These are phyloP conservation scores for Temnothorax nylanderi DNA, from an alignment of 1,140 invertebrate genomes.

Conservation along the genomic window DNA sequence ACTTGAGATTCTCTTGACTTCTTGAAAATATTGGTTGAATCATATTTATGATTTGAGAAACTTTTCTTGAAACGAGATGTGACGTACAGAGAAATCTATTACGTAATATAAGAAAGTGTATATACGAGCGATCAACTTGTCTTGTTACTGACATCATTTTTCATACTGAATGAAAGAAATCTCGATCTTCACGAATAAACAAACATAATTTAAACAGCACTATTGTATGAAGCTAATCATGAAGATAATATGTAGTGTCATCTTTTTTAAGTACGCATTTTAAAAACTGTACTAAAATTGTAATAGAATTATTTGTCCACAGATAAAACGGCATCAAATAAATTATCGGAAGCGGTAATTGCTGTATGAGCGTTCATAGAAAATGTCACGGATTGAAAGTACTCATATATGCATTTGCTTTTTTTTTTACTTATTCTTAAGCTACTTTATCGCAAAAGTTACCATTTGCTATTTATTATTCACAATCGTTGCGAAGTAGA, in stretches of 20 bases:
- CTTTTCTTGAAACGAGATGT: slow-evolving; percentile 2
- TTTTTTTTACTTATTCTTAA: background rate
- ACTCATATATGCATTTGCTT: background rate
- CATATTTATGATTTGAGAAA: slow-evolving; percentile 16
- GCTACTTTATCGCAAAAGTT: background rate
- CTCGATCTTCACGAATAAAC: background rate
- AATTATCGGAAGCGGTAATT: background rate
- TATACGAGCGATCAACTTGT: slow-evolving; percentile 23
- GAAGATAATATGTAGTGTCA: background rate
- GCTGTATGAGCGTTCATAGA: background rate
- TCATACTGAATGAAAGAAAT: background rate
- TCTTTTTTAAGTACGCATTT: background rate
- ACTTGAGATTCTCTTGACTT: background rate
- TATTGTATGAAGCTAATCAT: background rate
- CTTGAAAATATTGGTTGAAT: slow-evolving; percentile 15
- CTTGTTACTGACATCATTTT: background rate
- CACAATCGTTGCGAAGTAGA: slow-evolving; percentile 6
- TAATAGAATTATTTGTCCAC: background rate
- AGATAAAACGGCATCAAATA: background rate
- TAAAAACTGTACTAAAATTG: background rate
- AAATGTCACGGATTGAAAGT: slow-evolving; percentile 4
- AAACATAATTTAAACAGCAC: background rate
- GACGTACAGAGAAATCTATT: slow-evolving; percentile 14
- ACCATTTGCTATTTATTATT: slow-evolving; percentile 3
- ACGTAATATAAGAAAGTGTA: background rate